Evolutionary conservation across 2,797 vertebrate genomes (phyloP), one percentile per base, ranked within the genome.

Genomic region (Xerus rutilus): DNA sequence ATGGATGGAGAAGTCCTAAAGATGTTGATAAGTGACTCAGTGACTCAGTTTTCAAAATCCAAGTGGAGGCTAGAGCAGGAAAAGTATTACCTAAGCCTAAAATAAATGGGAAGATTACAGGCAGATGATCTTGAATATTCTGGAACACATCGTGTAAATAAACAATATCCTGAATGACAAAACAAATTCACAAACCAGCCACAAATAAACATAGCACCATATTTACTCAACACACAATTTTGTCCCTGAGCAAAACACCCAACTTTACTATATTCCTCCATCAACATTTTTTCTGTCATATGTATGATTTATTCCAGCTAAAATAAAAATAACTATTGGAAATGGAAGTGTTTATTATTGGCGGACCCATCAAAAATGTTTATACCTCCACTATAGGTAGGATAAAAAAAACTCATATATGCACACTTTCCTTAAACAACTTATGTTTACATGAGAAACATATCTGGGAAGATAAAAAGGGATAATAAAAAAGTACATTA

Each of bases 251-350:
- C 78, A 94, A 90, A 90, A 92, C 18, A 70, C 45, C 32, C 45
- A 67, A 35, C 17, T 83, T 91, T 57, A 43, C 64, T 39, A 0
- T 84, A 72, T 57, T 54, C 32, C 2, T 77, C 49, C 64, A 2
- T 62, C 79, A 74, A 81, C 59, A 72, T 59, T 76, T 93, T 76
- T 93, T 45, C n/a, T 82, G 18, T 49, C 49, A 12, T 35, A 28
- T 35, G 21, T 92, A 39, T 35, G 76, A 89, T 45, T 91, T 79
- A 86, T 93, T 94, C 52, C 39, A 65, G n/a, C 82, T 95, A 81
- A 89, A 93, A 72, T 76, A 88, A 93, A 69, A 73, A 77, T 18
- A 86, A 76, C 5, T 82, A 7, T 49, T 90, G 76, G 43, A 45
- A 93, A 70, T 39, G 14, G 43, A 90, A 85, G 7, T n/a, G 14